Base-by-base conservation (phyloP, 1,140 invertebrate species). In the Cecropterus lyciades region DNA sequence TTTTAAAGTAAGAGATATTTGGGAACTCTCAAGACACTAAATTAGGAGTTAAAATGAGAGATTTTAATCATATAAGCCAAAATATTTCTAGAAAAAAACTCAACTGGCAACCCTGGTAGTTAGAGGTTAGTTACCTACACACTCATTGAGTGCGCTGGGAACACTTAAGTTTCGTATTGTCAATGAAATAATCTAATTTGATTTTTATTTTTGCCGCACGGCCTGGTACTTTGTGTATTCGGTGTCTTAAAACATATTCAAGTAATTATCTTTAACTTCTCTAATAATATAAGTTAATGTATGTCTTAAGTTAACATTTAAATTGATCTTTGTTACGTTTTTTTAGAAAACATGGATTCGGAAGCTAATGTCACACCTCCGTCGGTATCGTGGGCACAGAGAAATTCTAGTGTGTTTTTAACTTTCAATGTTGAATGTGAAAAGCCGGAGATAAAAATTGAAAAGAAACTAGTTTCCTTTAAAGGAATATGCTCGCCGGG, bases 301-400 rank as follows among this genome's bases (percentile, higher is more conserved):
- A 0, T 14, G 40, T 14, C 13, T n/a, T 13, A 14, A 43, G 13
- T 14, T 14, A 3, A 3, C 33, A 43, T 20, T 7, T 55, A 2
- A 7, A 56, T 55, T 24, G n/a, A 55, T 63, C 20, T 66, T 55
- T 65, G 8, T 40, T 67, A 42, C 24, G 5, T 46, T 37, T 52
- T 80, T 76, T 37, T 68, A 84, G 71, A 52, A 42, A 74, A 69
- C 56, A 90, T 90, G 86, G 79, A 56, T 81, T 82, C 87, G 60
- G 88, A 96, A 93, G 57, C 68, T 67, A 72, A 79, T 53, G 66
- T 77, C 51, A 91, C 93, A 76, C 96, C 96, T 69, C 97, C 98
- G 37, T 95, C 96, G 48, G 95, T 98, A 42, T 95, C 96, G 80
- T 99, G 98, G 98, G 98, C 98, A 14, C 98, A 99, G 91, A 95